Base-by-base conservation (phyloP, 2,888 invertebrate species). In the Eulithis testata region DNA sequence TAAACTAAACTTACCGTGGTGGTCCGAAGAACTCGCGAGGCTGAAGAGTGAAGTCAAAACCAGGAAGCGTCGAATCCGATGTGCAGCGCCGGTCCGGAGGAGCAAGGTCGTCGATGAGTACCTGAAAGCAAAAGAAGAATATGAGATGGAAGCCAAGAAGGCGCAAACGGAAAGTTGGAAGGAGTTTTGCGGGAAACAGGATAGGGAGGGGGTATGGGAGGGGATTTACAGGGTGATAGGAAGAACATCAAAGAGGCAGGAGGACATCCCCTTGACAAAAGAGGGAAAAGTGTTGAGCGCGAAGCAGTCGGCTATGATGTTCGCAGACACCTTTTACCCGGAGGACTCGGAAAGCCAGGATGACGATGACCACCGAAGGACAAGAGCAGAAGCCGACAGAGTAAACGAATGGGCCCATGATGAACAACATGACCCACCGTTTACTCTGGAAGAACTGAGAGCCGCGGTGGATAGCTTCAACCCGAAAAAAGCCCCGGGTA, bases 401-500 rank as follows among this genome's bases (percentile, higher is more conserved):
- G 63, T 63, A 60, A 69, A 71, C 49, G 61, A 49, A 1, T 12
- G n/a, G 31, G 27, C 63, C 40, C 49, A 52, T 56, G 56, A 47
- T 36, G 4, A 14, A 0, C 55, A 59, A 1, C n/a, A 44, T 51
- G 72, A 71, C 44, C 73, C 73, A 11, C 68, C 62, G 27, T 74
- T 73, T 54, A 72, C 73, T 0, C 8, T 14, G 8, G 2, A 50
- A 0, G 72, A 74, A 36, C 64, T 71, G 1, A 52, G 7, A n/a
- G 8, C n/a, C 11, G 58, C 63, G 5, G 31, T 59, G 37, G 12
- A 27, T 0, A 52, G 55, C 3, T 70, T 72, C 11, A 71, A 68
- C 45, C 69, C 68, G 5, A 74, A 71, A 49, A 74, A 71, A 51
- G 72, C 71, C 65, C 74, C 74, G n/a, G 63, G 63, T 0, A n/a